phyloP scores from a whole-genome alignment of 2,888 invertebrate genomes.

The Boloria euphrosyne region DNA sequence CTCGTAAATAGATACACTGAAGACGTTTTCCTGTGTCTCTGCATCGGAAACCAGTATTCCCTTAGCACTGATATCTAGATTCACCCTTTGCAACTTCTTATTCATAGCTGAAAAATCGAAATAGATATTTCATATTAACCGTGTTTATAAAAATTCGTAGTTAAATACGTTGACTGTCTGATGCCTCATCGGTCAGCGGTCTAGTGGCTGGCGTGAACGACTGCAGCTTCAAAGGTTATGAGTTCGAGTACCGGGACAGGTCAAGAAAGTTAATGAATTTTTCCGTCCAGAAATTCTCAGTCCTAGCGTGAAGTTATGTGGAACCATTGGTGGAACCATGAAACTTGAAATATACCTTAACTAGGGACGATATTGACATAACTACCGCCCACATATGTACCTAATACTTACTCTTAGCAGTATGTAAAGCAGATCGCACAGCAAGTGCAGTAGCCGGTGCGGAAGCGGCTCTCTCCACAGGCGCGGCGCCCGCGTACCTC shows the following conservation, averaged over 20 bases:
- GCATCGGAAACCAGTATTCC: conserved; percentile 90
- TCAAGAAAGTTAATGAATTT: no score
- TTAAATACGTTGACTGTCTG: no score
- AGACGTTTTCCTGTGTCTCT: conserved; percentile 85
- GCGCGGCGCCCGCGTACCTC: conserved; percentile 89
- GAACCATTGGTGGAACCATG: not conserved
- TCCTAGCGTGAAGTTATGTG: no score
- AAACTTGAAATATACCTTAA: not conserved
- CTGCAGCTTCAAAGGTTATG: no score
- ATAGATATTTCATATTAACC: not conserved
- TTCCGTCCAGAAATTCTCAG: no score
- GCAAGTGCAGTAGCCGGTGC: conserved; percentile 91
- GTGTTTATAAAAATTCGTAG: no score
- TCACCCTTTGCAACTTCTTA: conserved; percentile 84
- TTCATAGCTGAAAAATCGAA: conserved; percentile 70
- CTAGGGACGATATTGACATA: not conserved
- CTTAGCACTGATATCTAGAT: conserved; percentile 87
- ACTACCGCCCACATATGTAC: no score
- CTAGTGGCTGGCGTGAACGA: no score
- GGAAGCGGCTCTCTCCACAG: conserved; percentile 88
- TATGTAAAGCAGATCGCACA: conserved; percentile 89
- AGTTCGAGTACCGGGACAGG: no score
- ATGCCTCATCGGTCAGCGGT: no score
- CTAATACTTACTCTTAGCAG: conserved; percentile 73
- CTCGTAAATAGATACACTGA: conserved; percentile 94